Evolutionary conservation across 2,888 invertebrate genomes (phyloP).

Genomic region (Ophion ventricosus): DNA sequence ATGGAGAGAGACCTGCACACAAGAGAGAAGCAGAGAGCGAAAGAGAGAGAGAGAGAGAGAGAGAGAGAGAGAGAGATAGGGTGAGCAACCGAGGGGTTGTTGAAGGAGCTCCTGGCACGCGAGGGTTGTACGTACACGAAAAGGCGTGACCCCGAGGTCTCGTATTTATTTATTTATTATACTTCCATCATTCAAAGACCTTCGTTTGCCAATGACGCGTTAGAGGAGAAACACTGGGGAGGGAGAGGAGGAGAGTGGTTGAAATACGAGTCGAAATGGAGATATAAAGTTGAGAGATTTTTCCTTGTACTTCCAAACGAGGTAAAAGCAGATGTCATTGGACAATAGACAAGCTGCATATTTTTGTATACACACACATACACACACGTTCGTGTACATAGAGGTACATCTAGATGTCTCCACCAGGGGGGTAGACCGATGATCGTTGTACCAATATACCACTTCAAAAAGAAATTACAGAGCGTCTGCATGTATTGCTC

Average conservation of each 20-base stretch:
- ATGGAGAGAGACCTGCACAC: background rate
- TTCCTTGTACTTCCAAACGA: conserved; percentile 23
- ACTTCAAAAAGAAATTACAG: conserved; percentile 17
- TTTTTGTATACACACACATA: background rate
- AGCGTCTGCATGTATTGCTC: background rate
- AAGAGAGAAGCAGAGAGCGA: background rate
- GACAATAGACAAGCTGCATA: conserved; percentile 15
- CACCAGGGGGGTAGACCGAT: background rate
- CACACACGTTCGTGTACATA: background rate
- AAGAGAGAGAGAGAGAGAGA: conserved; percentile 15
- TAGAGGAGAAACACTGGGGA: background rate
- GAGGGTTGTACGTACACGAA: conserved; percentile 66
- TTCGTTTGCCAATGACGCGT: conserved; percentile 44
- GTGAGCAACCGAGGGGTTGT: conserved; percentile 44
- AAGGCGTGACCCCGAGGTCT: conserved; percentile 64
- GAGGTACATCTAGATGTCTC: conserved; percentile 1
- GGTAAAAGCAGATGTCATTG: conserved; percentile 53
- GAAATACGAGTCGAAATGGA: conserved; percentile 36
- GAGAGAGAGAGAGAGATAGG: conserved; percentile 20
- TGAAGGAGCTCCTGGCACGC: conserved; percentile 64
- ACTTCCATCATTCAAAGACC: conserved; percentile 63
- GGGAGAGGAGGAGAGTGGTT: background rate
- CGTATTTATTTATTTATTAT: conserved; percentile 67
- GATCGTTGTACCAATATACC: conserved; percentile 1
- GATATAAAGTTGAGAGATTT: conserved; percentile 36